Evolutionary conservation across 2,888 invertebrate genomes (phyloP), one percentile per base, ranked within the genome.

Genomic region (Ischnus inquisitorius): DNA sequence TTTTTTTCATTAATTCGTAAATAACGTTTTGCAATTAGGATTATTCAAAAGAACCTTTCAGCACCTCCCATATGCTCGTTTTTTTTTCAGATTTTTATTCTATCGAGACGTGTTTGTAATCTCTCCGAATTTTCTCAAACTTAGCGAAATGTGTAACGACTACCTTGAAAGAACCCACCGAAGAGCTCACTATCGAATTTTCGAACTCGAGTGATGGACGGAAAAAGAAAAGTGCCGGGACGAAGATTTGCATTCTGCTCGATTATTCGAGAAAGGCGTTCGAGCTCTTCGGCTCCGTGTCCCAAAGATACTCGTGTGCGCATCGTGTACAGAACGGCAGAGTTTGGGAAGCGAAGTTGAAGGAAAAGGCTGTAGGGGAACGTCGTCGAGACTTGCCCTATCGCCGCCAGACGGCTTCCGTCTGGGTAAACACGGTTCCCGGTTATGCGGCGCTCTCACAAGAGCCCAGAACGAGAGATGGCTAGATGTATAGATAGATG

Each of bases 341-440:
- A 34, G 67, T 54, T 83, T 48, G 54, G 69, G 54, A 65, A 46
- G 78, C 54, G n/a, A 75, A 85, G 74, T 81, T 79, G 62, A 72
- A 76, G 82, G 67, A 81, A 79, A 80, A 84, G 84, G 79, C 65
- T 34, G 41, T 46, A 46, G 64, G 46, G 67, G 54, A 34, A 69
- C 86, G 76, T 85, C 79, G 85, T n/a, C 10, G 39, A 62, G 34
- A 8, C 39, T 87, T 86, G 88, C 85, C 88, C 90, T 91, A 91
- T 91, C 91, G 87, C 87, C 86, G 87, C 88, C 90, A 91, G 90
- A 91, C 90, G 89, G 89, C 89, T 92, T 91, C 91, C 91, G 92
- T 93, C 92, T 92, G 92, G 90, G 91, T 91, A 92, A 93, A 92
- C 92, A 92, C 88, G 86, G 85, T 83, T 71, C 48, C 54, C 64